phyloP scores from a whole-genome alignment of 2,113 vertebrate genomes.

The Trogon surrucura region DNA sequence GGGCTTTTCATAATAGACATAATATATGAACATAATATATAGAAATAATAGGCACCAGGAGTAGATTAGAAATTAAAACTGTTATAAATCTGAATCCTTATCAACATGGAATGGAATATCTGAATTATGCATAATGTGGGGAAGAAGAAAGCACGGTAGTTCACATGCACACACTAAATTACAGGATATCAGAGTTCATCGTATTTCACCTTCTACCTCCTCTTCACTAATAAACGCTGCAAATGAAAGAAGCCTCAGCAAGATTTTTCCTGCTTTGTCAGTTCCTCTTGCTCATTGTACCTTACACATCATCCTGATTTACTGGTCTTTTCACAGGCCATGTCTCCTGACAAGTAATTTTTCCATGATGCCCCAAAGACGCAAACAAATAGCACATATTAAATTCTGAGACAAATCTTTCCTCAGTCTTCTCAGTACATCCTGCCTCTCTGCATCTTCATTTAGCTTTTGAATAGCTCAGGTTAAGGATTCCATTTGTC shows the following conservation, averaged over 20 bases:
- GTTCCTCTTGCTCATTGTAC: not conserved
- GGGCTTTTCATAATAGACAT: not conserved
- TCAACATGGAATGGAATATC: not conserved
- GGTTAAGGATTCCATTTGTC: not conserved
- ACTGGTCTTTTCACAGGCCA: not conserved
- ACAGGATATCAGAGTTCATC: not conserved
- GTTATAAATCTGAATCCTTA: conserved; percentile 33
- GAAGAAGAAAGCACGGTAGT: not conserved
- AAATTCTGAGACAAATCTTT: not conserved
- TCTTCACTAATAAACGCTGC: not conserved
- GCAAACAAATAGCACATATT: not conserved
- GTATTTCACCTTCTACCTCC: conserved; percentile 8
- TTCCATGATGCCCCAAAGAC: not conserved
- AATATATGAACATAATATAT: not conserved
- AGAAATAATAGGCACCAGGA: not conserved
- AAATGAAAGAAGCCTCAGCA: not conserved
- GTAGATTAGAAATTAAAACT: conserved; percentile 40
- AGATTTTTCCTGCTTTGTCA: not conserved
- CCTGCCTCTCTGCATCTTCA: not conserved
- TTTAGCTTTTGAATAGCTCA: not conserved
- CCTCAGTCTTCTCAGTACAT: not conserved
- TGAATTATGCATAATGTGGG: not conserved
- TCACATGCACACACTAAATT: not conserved
- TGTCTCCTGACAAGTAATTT: not conserved
- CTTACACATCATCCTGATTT: not conserved